phyloP scores from a whole-genome alignment of 1,140 invertebrate species.

The Drosophila bocki region DNA sequence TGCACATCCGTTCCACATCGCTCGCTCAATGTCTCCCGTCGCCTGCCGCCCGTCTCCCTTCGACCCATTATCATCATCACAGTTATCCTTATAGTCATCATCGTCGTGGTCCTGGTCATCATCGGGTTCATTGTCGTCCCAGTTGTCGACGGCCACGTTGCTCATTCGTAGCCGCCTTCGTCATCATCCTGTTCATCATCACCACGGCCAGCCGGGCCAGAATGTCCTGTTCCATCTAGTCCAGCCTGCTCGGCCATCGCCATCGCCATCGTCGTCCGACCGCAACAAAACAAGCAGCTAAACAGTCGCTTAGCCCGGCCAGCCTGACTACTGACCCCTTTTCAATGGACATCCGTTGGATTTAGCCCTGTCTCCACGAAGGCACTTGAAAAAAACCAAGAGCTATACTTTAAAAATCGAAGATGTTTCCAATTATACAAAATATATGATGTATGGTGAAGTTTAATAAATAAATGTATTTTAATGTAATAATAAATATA shows the following conservation, averaged over 20 bases:
- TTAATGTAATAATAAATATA: no score
- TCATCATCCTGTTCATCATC: conserved; percentile 38
- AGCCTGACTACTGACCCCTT: conserved; percentile 74
- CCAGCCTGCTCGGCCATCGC: conserved; percentile 15
- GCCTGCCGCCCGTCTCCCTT: background rate
- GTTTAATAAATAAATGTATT: no score
- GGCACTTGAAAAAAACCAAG: conserved; percentile 3
- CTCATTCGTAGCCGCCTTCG: conserved; percentile 57
- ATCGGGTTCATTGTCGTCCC: conserved; percentile 58
- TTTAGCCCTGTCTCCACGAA: conserved; percentile 37
- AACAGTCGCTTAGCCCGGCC: conserved; percentile 77
- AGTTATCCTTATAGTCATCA: conserved; percentile 7
- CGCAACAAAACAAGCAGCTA: conserved; percentile 80
- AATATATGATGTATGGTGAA: no score
- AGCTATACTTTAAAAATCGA: background rate
- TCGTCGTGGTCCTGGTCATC: conserved; percentile 28
- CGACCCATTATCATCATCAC: conserved; percentile 51
- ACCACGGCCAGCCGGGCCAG: conserved; percentile 12
- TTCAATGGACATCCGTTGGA: conserved; percentile 75
- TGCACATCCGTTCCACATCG: conserved; percentile 81
- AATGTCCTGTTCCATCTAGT: conserved; percentile 34
- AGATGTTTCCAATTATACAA: no score
- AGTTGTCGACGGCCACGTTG: conserved; percentile 73
- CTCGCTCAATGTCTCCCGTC: conserved; percentile 70
- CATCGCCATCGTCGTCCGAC: conserved; percentile 35